phyloP scores from a whole-genome alignment of 2,888 invertebrate species.

The Callyntrura guangdongensis region DNA sequence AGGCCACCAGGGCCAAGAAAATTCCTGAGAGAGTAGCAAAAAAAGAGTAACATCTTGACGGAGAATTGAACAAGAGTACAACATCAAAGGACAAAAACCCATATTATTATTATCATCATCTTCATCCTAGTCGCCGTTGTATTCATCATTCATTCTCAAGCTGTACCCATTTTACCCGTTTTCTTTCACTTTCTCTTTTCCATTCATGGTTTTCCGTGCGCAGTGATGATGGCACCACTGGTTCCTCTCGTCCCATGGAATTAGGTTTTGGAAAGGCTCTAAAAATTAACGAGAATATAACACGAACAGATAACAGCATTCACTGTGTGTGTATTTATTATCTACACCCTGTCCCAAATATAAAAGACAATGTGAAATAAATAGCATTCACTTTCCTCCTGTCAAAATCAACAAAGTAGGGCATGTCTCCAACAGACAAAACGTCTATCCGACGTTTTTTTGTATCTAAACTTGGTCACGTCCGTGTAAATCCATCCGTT shows the following conservation, averaged over 20 bases:
- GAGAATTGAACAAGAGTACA: not conserved
- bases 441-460: not conserved
- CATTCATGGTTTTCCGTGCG: slow-evolving; percentile 17
- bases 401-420: not conserved
- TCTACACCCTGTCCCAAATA: not conserved
- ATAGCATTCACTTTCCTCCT: not conserved
- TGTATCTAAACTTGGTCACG: not conserved
- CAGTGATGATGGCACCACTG: slow-evolving; percentile 68
- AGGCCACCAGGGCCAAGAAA: not conserved
- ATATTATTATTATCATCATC: not conserved
- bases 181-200: not conserved
- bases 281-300: not conserved
- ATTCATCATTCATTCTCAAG: not conserved
- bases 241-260: not conserved
- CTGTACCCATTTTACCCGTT: not conserved
- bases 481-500: not conserved
- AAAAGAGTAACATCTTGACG: not conserved
- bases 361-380: not conserved
- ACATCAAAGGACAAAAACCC: slow-evolving; percentile 22
- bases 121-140: not conserved
- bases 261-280: not conserved
- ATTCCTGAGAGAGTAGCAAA: not conserved
- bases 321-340: too few relatives aligned
- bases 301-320: too few relatives aligned
- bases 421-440: not conserved